Conservation (phyloP, 2,797 vertebrate species). For the Myoxocephalus aenaeus region DNA sequence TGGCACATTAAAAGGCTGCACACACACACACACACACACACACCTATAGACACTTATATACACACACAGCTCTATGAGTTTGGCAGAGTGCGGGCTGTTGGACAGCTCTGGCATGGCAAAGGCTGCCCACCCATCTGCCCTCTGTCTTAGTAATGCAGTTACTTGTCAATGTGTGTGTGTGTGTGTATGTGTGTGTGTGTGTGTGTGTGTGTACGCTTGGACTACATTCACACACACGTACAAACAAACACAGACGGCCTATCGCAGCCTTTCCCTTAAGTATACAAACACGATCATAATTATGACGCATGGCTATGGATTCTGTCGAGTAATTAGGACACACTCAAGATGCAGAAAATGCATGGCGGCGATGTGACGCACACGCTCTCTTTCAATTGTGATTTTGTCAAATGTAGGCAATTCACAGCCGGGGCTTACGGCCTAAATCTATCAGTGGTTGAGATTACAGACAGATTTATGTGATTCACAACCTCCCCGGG, state of each 20-base stretch:
- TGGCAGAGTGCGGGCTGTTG: constrained; percentile 74
- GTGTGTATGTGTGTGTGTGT: constrained; percentile 42
- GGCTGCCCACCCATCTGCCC: constrained; percentile 80
- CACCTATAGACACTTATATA: constrained; percentile 48
- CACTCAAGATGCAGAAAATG: constrained; percentile 47
- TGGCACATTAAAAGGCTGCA: constrained; percentile 66
- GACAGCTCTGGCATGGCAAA: constrained; percentile 75
- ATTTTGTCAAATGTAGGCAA: constrained; percentile 83
- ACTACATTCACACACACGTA: constrained; percentile 48
- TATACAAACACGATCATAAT: constrained; percentile 59
- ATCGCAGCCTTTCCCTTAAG: constrained; percentile 43
- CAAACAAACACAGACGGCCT: constrained; percentile 57
- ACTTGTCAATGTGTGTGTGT: constrained; percentile 59
- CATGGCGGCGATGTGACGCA: constrained; percentile 46
- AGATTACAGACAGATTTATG: constrained; percentile 85
- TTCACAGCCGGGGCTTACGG: constrained; percentile 74
- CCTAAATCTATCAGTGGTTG: constrained; percentile 82
- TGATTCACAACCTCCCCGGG: constrained; percentile 74
- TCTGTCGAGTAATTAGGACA: constrained; percentile 68
- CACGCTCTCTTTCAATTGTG: constrained; percentile 62
- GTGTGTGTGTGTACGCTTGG: constrained; percentile 42
- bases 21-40: constrained; percentile 19
- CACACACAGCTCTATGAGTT: constrained; percentile 62
- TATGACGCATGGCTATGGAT: constrained; percentile 63
- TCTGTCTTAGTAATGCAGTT: constrained; percentile 75